phyloP scores from a whole-genome alignment of 2,113 vertebrate species.

The Mixornis gularis region DNA sequence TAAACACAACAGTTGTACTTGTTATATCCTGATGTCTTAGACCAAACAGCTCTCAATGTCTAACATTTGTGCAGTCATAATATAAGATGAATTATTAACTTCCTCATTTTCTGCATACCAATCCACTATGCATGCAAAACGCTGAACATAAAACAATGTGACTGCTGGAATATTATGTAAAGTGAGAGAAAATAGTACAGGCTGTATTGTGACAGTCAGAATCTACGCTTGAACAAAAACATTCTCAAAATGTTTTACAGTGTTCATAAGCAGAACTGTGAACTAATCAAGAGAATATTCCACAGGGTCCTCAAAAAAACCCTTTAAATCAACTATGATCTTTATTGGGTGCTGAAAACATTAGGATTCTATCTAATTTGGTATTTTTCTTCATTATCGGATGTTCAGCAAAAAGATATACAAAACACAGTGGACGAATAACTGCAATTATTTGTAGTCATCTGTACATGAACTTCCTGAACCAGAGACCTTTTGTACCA shows the following conservation, averaged over 20 bases:
- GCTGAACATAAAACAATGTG: neutral
- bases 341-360: neutral
- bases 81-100: neutral
- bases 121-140: neutral
- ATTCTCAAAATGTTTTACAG: neutral
- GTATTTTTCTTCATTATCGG: neutral
- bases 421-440: neutral
- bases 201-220: neutral
- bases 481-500: neutral
- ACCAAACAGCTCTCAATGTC: neutral
- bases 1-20: neutral
- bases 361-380: neutral
- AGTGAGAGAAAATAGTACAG: neutral
- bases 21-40: neutral
- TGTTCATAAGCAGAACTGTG: neutral
- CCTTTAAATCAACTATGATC: neutral
- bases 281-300: neutral
- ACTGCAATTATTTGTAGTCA: neutral
- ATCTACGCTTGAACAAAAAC: neutral
- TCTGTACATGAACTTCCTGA: neutral
- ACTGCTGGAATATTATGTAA: neutral
- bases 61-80: neutral
- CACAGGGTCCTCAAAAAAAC: neutral
- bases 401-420: neutral
- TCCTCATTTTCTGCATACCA: neutral